These are phyloP conservation scores for Hycleus cichorii DNA, from an alignment of 1,140 invertebrate genomes.

Conservation along the genomic window DNA sequence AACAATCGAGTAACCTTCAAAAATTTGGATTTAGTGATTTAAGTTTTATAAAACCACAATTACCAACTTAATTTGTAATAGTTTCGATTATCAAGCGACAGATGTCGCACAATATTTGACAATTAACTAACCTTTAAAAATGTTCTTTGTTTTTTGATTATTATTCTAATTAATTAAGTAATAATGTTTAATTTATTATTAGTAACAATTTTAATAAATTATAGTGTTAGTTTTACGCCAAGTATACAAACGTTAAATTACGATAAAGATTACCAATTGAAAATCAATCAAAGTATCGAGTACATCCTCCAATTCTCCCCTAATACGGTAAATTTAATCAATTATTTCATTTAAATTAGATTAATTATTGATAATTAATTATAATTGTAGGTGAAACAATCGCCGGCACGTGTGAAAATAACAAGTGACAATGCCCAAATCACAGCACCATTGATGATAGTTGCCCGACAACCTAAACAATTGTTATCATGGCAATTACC, in stretches of 20 bases:
- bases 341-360: not conserved
- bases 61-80: too few relatives aligned
- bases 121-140: too few relatives aligned
- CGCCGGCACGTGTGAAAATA: slow-evolving; percentile 49
- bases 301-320: slow-evolving; percentile 26
- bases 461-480: slow-evolving; percentile 56
- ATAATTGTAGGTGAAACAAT: not conserved
- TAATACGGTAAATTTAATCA: slow-evolving; percentile 5
- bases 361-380: too few relatives aligned
- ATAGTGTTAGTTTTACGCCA: slow-evolving; percentile 3
- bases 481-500: slow-evolving; percentile 64
- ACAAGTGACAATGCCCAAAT: slow-evolving; percentile 45
- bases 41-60: too few relatives aligned
- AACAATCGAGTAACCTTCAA: too few relatives aligned
- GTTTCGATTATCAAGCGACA: too few relatives aligned
- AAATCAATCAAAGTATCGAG: slow-evolving; percentile 7
- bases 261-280: slow-evolving; percentile 1
- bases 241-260: slow-evolving; percentile 2
- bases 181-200: too few relatives aligned
- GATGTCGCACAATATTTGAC: too few relatives aligned
- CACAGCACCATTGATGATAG: slow-evolving; percentile 56
- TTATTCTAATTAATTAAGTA: too few relatives aligned
- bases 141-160: too few relatives aligned
- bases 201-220: too few relatives aligned
- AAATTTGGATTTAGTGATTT: too few relatives aligned